A percentile compares a stretch with the other conserved stretches of the same genome.
Evolutionary conservation across 2,888 invertebrate genomes (phyloP).

Genomic region (Cantharis flavilabris): DNA sequence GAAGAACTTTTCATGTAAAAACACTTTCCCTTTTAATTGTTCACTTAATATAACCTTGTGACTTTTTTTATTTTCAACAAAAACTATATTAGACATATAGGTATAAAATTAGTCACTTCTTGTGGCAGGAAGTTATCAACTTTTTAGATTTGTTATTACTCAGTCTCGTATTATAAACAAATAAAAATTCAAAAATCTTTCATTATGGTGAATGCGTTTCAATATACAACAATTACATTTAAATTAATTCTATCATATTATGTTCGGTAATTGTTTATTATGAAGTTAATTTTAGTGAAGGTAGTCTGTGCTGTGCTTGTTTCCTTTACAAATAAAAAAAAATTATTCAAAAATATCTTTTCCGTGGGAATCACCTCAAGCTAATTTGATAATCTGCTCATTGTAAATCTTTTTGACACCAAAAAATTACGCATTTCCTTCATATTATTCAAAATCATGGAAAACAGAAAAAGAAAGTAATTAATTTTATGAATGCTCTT

Average conservation of each 20-base stretch:
- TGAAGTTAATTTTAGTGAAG: background rate
- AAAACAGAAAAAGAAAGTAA: background rate
- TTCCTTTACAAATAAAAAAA: background rate
- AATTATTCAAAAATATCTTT: background rate
- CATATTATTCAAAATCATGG: background rate
- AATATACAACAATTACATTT: background rate
- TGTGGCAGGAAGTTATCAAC: background rate
- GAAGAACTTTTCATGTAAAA: background rate
- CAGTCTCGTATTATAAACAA: background rate
- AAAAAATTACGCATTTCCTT: background rate
- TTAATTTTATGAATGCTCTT: background rate
- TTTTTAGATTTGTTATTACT: background rate
- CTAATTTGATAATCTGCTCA: background rate
- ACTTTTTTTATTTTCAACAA: background rate
- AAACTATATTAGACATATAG: background rate
- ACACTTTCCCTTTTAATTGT: background rate
- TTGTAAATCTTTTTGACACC: background rate
- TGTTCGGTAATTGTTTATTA: background rate
- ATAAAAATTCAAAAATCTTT: background rate
- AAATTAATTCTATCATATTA: background rate
- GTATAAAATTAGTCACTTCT: background rate
- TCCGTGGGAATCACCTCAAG: background rate
- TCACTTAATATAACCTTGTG: background rate
- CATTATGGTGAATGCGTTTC: background rate
- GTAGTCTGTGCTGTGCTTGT: background rate